Percentiles rank a stretch among this genome's conserved stretches.
Conservation (phyloP, 2,113 vertebrate genomes). For the Morphnarchus princeps region DNA sequence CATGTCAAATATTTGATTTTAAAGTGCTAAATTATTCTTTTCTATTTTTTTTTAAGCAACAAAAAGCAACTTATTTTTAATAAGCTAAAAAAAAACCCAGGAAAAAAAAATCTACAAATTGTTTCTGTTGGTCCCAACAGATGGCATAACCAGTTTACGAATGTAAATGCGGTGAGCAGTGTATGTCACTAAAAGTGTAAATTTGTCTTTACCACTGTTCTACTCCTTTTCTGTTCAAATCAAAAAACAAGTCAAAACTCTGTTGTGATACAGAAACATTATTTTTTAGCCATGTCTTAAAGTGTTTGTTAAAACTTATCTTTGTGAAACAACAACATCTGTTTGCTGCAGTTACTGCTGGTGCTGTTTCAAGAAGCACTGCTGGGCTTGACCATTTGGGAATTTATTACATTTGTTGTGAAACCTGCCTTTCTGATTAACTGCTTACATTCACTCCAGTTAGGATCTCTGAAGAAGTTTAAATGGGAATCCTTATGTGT, state of each 20-base stretch:
- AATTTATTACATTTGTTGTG: background rate
- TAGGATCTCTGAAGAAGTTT: background rate
- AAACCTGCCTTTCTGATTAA: conserved; percentile 10
- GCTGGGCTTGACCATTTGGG: conserved; percentile 4
- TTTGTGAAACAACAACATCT: conserved; percentile 28
- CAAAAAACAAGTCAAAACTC: background rate
- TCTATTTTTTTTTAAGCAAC: background rate
- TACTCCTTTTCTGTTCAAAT: background rate
- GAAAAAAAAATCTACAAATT: background rate
- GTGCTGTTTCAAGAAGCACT: background rate
- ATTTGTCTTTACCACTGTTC: background rate
- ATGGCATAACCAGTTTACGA: background rate
- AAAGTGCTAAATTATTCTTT: background rate
- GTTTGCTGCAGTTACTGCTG: background rate
- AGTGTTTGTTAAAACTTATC: background rate
- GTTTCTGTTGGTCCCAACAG: background rate
- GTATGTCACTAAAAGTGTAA: background rate
- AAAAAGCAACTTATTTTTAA: background rate
- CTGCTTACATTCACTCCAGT: background rate
- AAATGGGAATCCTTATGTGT: background rate
- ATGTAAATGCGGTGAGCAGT: background rate
- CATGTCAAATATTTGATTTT: background rate
- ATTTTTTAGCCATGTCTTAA: background rate
- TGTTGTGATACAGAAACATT: background rate
- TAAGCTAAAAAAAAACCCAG: background rate